Evolutionary conservation across 2,113 vertebrate genomes (phyloP).

Genomic region (Oplegnathus fasciatus): DNA sequence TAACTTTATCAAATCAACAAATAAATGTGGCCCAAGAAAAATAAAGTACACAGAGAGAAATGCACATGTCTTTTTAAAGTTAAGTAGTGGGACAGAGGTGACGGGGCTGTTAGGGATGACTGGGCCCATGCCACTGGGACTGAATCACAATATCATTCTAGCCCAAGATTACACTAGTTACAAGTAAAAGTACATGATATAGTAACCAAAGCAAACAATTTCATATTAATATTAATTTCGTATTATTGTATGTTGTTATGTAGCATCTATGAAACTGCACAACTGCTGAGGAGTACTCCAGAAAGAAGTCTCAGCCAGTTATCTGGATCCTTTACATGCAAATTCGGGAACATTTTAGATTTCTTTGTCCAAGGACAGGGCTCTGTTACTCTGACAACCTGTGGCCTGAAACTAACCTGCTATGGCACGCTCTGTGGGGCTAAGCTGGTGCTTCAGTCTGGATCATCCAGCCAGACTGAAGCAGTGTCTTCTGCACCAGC

Average conservation of each 20-base stretch:
- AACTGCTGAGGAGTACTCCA: background rate
- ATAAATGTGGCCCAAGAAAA: background rate
- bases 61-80: background rate
- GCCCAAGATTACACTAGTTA: background rate
- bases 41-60: background rate
- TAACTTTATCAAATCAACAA: background rate
- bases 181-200: background rate
- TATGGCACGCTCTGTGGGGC: background rate
- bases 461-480: background rate
- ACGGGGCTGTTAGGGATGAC: too few relatives aligned
- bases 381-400: constrained; percentile 12
- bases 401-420: background rate
- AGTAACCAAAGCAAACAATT: background rate
- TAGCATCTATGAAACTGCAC: background rate
- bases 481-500: background rate
- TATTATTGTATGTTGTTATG: too few relatives aligned
- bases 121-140: background rate
- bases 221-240: background rate
- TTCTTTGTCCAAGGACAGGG: too few relatives aligned
- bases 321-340: background rate
- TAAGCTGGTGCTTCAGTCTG: background rate
- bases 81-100: background rate
- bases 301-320: background rate
- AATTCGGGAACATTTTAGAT: background rate
- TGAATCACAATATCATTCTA: background rate